Percentiles rank a stretch among this genome's conserved stretches.
Conservation (phyloP, 2,797 vertebrate genomes). For the Masticophis lateralis region DNA sequence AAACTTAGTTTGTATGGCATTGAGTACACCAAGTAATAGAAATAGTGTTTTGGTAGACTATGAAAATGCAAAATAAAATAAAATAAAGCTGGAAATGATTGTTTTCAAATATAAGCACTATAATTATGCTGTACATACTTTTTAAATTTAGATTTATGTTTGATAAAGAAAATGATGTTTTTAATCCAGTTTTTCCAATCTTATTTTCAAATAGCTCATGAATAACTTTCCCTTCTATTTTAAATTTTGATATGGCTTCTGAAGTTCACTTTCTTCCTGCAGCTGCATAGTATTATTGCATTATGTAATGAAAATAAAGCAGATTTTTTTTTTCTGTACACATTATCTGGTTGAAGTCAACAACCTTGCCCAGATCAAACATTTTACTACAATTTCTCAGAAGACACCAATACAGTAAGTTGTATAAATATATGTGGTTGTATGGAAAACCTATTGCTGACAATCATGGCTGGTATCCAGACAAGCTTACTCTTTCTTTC, state of each 20-base stretch:
- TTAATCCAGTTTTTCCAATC: constrained; percentile 39
- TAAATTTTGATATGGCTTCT: constrained; percentile 54
- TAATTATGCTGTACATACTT: not conserved
- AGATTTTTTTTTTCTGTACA: not conserved
- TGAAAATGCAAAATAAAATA: not conserved
- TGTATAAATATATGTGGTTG: not conserved
- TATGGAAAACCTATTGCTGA: not conserved
- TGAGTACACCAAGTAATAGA: accelerated
- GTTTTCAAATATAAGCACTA: not conserved
- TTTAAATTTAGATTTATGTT: constrained; percentile 17
- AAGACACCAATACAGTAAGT: not conserved
- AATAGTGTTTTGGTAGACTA: not conserved
- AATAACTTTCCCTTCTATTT: constrained; percentile 66
- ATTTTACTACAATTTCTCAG: not conserved
- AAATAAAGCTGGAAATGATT: not conserved
- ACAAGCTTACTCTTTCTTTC: not conserved
- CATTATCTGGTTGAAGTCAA: not conserved
- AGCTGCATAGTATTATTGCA: constrained; percentile 45
- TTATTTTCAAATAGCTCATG: constrained; percentile 33
- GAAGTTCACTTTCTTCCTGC: constrained; percentile 70
- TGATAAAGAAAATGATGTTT: constrained; percentile 36
- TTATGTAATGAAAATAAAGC: not conserved
- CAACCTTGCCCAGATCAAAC: not conserved
- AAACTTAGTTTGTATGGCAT: not conserved
- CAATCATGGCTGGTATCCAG: not conserved